Evolutionary conservation across 2,888 invertebrate genomes (phyloP).

Genomic region (Tineola bisselliella): DNA sequence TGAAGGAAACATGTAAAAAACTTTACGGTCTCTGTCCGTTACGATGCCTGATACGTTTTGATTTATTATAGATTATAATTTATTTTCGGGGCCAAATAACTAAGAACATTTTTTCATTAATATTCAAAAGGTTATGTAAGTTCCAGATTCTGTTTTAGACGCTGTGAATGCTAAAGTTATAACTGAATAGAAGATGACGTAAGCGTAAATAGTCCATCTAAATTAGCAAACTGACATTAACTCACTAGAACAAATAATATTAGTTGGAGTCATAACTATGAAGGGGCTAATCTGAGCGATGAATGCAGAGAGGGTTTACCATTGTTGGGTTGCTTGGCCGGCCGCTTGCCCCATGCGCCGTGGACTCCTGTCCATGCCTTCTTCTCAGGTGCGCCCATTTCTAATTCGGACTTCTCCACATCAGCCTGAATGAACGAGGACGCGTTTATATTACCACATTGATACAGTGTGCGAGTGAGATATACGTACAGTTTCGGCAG

Average conservation of each 20-base stretch:
- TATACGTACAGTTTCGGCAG: background rate
- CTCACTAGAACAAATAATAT: background rate
- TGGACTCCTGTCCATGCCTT: slow-evolving; percentile 75
- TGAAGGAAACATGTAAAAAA: background rate
- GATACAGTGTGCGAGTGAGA: too few species aligned
- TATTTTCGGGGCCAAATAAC: background rate
- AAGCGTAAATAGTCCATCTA: too few species aligned
- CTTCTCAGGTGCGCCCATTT: slow-evolving; percentile 59
- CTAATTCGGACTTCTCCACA: background rate
- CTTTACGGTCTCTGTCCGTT: background rate
- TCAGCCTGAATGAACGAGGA: too few species aligned
- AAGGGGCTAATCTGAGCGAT: background rate
- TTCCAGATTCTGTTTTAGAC: too few species aligned
- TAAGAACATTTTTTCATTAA: too few species aligned
- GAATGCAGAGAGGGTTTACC: slow-evolving; percentile 27
- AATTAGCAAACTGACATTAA: too few species aligned
- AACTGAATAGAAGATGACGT: too few species aligned
- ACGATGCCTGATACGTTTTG: background rate
- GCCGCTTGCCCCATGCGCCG: slow-evolving; percentile 80
- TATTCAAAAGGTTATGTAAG: too few species aligned
- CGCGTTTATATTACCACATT: too few species aligned
- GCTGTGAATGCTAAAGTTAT: too few species aligned
- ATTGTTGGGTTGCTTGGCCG: slow-evolving; percentile 52
- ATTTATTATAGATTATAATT: background rate
- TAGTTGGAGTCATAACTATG: background rate